Conservation (phyloP, 2,888 invertebrate genomes). For the Drosophila robusta region DNA sequence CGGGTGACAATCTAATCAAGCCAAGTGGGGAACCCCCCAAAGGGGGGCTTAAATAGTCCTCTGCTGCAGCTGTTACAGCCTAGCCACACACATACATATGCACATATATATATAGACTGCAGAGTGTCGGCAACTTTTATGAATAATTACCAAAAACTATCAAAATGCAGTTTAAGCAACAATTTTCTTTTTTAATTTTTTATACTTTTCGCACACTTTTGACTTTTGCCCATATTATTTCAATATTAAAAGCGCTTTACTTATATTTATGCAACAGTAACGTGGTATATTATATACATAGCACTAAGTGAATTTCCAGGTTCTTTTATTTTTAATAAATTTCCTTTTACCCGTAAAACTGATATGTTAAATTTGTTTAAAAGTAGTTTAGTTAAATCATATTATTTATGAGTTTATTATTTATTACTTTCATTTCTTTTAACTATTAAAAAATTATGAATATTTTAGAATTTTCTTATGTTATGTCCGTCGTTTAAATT, state of each 20-base stretch:
- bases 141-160: conserved; percentile 8
- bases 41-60: neutral
- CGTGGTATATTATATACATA: neutral
- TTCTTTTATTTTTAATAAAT: neutral
- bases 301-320: neutral
- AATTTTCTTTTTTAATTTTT: neutral
- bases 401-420: too few relatives aligned
- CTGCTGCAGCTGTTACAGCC: neutral
- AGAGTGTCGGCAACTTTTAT: conserved; percentile 24
- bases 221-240: neutral
- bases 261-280: too few relatives aligned
- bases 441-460: too few relatives aligned
- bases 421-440: too few relatives aligned
- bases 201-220: neutral
- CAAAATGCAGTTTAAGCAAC: neutral
- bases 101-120: neutral
- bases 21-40: conserved; percentile 18
- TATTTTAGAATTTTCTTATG: too few relatives aligned
- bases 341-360: too few relatives aligned
- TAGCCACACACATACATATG: neutral
- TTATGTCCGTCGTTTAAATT: too few relatives aligned
- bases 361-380: too few relatives aligned
- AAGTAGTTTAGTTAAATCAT: too few relatives aligned
- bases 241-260: neutral
- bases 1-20: conserved; percentile 74